A percentile compares a stretch with the other conserved stretches of the same genome.
These are phyloP conservation scores for Phaedon cochleariae DNA, from an alignment of 2,888 invertebrate species.

Conservation along the genomic window DNA sequence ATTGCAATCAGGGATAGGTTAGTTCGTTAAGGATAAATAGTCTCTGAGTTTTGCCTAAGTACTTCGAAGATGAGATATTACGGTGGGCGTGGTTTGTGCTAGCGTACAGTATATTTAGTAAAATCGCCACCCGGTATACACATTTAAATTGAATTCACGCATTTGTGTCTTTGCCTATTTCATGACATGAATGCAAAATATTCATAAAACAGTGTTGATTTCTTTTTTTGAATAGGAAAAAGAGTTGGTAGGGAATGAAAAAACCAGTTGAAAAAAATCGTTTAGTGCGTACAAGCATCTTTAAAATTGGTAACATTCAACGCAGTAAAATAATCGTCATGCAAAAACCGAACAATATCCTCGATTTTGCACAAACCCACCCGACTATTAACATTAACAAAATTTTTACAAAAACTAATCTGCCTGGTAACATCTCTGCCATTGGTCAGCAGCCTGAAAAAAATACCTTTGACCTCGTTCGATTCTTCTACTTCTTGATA, in stretches of 20 bases:
- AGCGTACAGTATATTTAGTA: too few species aligned
- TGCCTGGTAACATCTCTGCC: slow-evolving; percentile 86
- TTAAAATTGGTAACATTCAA: slow-evolving; percentile 91
- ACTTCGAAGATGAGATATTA: too few species aligned
- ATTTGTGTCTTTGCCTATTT: too few species aligned
- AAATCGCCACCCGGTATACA: too few species aligned
- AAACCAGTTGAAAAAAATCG: background rate
- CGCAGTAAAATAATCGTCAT: slow-evolving; percentile 84
- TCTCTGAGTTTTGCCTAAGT: too few species aligned
- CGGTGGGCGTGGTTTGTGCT: too few species aligned
- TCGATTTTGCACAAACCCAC: slow-evolving; percentile 82
- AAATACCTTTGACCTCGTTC: slow-evolving; percentile 71
- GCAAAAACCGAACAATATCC: slow-evolving; percentile 85
- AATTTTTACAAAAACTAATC: slow-evolving; percentile 80
- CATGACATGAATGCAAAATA: too few species aligned
- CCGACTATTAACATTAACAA: slow-evolving; percentile 65
- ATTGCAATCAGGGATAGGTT: too few species aligned
- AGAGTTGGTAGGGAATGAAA: background rate
- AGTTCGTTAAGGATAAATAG: too few species aligned
- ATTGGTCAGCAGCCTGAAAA: slow-evolving; percentile 84
- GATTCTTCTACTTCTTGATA: slow-evolving; percentile 70
- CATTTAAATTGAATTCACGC: too few species aligned
- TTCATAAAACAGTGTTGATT: too few species aligned
- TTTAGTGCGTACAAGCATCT: slow-evolving; percentile 72
- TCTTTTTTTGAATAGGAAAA: too few species aligned